Conservation (phyloP, 2,113 vertebrate genomes). For the Marcusenius ussheri region DNA sequence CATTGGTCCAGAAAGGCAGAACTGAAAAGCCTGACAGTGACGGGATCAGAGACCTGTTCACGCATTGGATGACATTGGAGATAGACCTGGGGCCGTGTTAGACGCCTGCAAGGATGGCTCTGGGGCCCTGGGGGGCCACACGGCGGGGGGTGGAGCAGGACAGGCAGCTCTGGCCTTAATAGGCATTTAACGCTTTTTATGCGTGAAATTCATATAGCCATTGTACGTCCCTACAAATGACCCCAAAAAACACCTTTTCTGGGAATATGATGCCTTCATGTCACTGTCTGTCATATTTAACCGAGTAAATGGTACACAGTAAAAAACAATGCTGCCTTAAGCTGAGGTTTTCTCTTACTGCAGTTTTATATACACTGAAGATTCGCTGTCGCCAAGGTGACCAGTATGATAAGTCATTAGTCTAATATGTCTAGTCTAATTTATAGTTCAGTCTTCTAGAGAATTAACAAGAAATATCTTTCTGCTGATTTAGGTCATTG, state of each 20-base stretch:
- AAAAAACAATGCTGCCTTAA: not conserved
- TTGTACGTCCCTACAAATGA: not conserved
- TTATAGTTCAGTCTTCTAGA: not conserved
- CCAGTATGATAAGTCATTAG: not conserved
- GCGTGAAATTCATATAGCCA: not conserved
- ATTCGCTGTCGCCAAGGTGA: not conserved
- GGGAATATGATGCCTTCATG: not conserved
- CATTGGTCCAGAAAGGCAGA: not conserved
- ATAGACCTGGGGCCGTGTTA: not conserved
- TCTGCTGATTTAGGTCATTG: not conserved
- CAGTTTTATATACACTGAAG: not conserved
- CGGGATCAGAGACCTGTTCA: no score
- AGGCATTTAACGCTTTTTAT: not conserved
- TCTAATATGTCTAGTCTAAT: not conserved
- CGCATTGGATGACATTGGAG: no score
- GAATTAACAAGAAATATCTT: not conserved
- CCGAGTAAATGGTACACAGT: not conserved
- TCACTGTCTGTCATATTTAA: not conserved
- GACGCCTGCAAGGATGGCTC: not conserved
- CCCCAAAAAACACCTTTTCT: not conserved
- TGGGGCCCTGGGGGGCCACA: no score
- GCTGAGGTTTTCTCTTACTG: not conserved
- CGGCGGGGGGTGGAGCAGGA: not conserved
- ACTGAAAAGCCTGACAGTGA: not conserved
- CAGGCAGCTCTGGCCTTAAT: not conserved